phyloP scores from a whole-genome alignment of 2,113 vertebrate genomes.

The Anarhynchus alexandrinus region DNA sequence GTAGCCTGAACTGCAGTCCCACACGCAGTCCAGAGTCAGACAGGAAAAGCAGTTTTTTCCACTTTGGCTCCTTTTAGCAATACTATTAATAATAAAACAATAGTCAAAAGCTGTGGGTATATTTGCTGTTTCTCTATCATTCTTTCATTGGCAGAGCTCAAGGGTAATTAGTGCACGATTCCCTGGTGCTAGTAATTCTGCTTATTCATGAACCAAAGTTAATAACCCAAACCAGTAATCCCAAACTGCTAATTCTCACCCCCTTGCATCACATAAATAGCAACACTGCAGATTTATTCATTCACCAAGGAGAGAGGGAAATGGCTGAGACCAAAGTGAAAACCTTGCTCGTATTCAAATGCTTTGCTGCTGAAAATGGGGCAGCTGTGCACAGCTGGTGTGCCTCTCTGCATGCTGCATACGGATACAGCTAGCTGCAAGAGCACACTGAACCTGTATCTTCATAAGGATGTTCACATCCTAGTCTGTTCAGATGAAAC shows the following conservation, averaged over 20 bases:
- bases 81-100: not conserved
- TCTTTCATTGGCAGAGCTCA: not conserved
- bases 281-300: not conserved
- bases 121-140: not conserved
- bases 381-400: not conserved
- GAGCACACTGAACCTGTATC: not conserved
- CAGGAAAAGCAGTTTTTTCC: not conserved
- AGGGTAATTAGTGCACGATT: not conserved
- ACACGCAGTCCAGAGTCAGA: not conserved
- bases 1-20: not conserved
- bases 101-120: not conserved
- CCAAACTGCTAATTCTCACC: not conserved
- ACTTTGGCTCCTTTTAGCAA: not conserved
- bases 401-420: not conserved
- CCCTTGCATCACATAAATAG: not conserved
- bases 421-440: not conserved
- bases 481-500: not conserved
- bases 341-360: not conserved
- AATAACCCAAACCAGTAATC: conserved; percentile 1
- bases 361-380: not conserved
- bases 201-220: not conserved
- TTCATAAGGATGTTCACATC: not conserved
- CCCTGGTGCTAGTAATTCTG: not conserved
- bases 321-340: not conserved
- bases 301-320: not conserved